Base-by-base conservation (phyloP, 2,888 invertebrate species). In the Pterobdella sp. region DNA sequence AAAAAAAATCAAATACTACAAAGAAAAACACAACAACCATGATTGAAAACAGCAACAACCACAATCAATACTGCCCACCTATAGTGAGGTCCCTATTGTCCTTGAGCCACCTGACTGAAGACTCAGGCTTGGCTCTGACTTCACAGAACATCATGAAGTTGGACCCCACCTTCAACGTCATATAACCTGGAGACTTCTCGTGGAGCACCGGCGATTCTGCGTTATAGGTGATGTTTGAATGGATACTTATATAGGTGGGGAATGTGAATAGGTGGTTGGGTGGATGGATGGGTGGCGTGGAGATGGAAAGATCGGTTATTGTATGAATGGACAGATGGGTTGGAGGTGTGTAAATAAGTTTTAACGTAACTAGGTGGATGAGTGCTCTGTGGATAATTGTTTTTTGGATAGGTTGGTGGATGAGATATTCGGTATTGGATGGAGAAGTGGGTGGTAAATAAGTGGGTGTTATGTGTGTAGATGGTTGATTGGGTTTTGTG, bases 51-150 rank as follows among this genome's bases (percentile, higher is more conserved):
- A 14, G 14, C 31, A 26, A 72, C 70, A 1, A 69, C 35, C 63
- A 73, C 37, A 60, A 68, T 69, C 75, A 70, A 29, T 68, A 56
- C 26, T 74, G 63, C 35, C 72, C 71, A 34, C 75, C 60, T 14
- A n/a, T 65, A n/a, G 65, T 36, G 29, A 78, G 74, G 26, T 75
- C 76, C 69, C 74, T 75, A 14, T 68, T 74, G 72, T 78, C 93
- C 86, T 94, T 95, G 87, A 91, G 93, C 96, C 96, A 96, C 78
- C 93, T 88, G 81, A 95, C 92, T 85, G 92, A 92, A 75, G 96
- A 96, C 79, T 92, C 90, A 77, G 96, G 96, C 72, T 94, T 84
- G 80, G 94, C 95, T 85, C 92, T 92, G 76, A 94, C 95, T 85
- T 93, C 92, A 86, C 96, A 96, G 87, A 91, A 94, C 84, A 96